Conservation (phyloP, 1,140 invertebrate genomes). For the Drosophila orena region DNA sequence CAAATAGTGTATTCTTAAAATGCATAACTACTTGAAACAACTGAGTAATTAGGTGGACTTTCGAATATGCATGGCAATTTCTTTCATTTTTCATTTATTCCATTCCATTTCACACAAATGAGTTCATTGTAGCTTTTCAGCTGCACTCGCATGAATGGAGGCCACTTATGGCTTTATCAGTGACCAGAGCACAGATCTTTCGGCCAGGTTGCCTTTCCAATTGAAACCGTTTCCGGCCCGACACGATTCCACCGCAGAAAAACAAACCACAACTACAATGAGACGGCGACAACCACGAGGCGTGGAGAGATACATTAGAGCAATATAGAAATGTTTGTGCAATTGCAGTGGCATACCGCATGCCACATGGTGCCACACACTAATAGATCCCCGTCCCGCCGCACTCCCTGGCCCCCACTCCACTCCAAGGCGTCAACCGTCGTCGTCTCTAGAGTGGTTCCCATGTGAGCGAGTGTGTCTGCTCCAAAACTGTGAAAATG, state of each 20-base stretch:
- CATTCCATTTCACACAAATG: conserved; percentile 15
- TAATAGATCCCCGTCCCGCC: conserved; percentile 1
- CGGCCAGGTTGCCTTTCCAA: conserved; percentile 32
- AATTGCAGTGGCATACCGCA: conserved; percentile 68
- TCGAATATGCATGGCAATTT: neutral
- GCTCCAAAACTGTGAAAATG: conserved; percentile 58
- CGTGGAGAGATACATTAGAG: conserved; percentile 31
- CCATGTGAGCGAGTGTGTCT: conserved; percentile 26
- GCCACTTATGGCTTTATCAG: conserved; percentile 35
- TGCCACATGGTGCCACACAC: conserved; percentile 58
- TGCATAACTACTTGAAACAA: neutral
- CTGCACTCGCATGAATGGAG: conserved; percentile 33
- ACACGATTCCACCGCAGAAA: conserved; percentile 11
- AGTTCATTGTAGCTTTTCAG: conserved; percentile 18
- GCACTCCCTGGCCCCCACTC: conserved; percentile 3
- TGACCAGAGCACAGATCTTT: conserved; percentile 38
- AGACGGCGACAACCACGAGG: conserved; percentile 16
- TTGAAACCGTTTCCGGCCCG: conserved; percentile 43
- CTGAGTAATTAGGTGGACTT: no score
- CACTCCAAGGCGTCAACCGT: conserved; percentile 45
- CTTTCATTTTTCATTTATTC: neutral
- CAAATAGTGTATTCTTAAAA: neutral
- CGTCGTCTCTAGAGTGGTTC: conserved; percentile 69
- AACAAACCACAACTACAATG: conserved; percentile 6
- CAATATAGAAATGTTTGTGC: conserved; percentile 55